Percentiles rank a stretch among this genome's conserved stretches.
Conservation (phyloP, 2,113 vertebrate genomes). For the Sarotherodon lohbergeri region DNA sequence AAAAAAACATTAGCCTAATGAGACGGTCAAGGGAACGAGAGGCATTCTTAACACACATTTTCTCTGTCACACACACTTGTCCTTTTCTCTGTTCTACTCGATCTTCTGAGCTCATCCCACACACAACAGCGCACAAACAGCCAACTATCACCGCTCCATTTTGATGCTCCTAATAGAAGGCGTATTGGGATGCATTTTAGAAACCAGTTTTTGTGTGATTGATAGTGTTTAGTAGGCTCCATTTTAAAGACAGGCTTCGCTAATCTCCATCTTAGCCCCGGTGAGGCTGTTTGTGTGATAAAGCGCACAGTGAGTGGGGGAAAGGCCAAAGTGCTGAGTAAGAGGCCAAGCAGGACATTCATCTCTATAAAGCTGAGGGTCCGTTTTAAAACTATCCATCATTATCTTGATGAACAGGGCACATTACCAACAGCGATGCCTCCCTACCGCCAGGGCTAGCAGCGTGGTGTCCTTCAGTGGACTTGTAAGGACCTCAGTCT, state of each 20-base stretch:
- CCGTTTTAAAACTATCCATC: constrained; percentile 80
- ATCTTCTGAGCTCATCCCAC: neutral
- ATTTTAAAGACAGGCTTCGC: constrained; percentile 71
- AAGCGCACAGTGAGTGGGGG: constrained; percentile 40
- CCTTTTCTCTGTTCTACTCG: constrained; percentile 32
- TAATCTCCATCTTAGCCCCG: constrained; percentile 73
- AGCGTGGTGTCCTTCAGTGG: constrained; percentile 62
- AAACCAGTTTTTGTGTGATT: constrained; percentile 66
- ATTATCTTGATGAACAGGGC: constrained; percentile 77
- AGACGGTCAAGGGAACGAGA: constrained; percentile 66
- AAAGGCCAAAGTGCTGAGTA: constrained; percentile 75
- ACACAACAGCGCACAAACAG: neutral
- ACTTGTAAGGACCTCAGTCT: constrained; percentile 28
- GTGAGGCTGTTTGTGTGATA: constrained; percentile 70
- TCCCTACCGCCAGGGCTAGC: constrained; percentile 61
- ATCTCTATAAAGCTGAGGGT: constrained; percentile 71
- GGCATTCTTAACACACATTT: constrained; percentile 24
- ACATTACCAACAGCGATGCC: constrained; percentile 55
- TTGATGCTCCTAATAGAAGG: constrained; percentile 61
- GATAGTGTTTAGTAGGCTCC: constrained; percentile 73
- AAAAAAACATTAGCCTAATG: constrained; percentile 96
- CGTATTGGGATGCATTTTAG: constrained; percentile 21
- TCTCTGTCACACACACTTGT: neutral
- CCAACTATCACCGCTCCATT: neutral
- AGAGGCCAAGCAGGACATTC: constrained; percentile 74